Base-by-base conservation (phyloP, 2,888 invertebrate genomes). In the Callimorpha dominula region DNA sequence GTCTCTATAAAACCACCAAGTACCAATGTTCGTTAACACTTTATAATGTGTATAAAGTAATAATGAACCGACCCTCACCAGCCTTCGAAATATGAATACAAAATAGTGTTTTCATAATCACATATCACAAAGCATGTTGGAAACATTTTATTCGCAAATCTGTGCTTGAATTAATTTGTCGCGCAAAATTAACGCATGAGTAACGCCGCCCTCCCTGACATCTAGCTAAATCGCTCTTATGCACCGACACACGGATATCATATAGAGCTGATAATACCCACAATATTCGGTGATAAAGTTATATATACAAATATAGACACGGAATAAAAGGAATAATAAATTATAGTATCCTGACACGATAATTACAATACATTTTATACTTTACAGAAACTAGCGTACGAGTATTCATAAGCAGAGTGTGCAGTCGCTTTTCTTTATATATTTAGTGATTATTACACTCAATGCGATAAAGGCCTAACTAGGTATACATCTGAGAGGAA, bases 151-250 rank as follows among this genome's bases (percentile, higher is more conserved):
- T 90, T 90, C 86, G 88, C 88, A 92, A 93, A 94, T 94, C 93
- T 92, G 88, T 87, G 85, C 89, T 81, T 81, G 92, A 93, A 94
- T 94, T 95, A 95, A 95, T 95, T 93, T 94, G 91, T 90, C 91
- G 90, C 87, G 85, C 87, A 86, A 93, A 94, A 93, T 94, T 93
- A 94, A 95, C 94, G 95, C 95, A 91, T 93, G 95, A 94, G 92
- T 90, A 89, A 91, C 92, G 84, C 85, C 91, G 90, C 90, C 89
- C 89, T 88, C 89, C 87, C 92, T 94, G 94, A 94, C 94, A 93
- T 93, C 91, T 93, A 91, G 89, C 89, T 93, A 93, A 94, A 94
- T 92, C 93, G 90, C 89, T 89, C 89, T 91, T 90, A 90, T 94
- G 93, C 93, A 94, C 90, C 87, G 84, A 74, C 76, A 82, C 72